Conservation (phyloP, 2,113 vertebrate genomes). For the Labeo rohita region DNA sequence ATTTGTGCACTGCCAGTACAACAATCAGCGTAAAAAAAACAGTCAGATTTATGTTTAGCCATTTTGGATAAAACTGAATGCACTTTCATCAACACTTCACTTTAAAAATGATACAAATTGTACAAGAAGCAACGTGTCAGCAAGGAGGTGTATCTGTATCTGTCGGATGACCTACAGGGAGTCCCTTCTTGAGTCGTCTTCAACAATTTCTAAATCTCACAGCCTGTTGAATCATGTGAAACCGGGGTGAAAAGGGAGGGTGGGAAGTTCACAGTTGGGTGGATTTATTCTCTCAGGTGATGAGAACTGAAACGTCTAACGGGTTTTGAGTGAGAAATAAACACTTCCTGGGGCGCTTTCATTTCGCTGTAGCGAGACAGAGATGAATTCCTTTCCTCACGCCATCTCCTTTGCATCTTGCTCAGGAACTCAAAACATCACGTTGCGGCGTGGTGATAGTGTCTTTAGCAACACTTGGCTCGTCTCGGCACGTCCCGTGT, state of each 20-base stretch:
- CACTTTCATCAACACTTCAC: not conserved
- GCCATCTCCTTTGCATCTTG: constrained; percentile 55
- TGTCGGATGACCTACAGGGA: not conserved
- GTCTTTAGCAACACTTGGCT: constrained; percentile 62
- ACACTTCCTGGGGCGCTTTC: constrained; percentile 58
- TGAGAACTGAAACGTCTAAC: not conserved
- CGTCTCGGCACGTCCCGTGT: constrained; percentile 65
- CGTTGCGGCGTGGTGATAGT: constrained; percentile 60
- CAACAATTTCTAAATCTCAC: not conserved
- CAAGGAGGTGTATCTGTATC: not conserved
- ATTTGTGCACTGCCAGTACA: not conserved
- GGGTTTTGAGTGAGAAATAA: constrained; percentile 46
- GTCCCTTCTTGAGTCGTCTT: not conserved
- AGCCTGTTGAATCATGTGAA: constrained; percentile 33
- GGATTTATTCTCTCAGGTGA: constrained; percentile 20
- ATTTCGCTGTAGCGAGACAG: constrained; percentile 64
- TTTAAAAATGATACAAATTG: not conserved
- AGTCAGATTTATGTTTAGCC: not conserved
- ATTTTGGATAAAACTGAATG: not conserved
- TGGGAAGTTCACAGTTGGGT: constrained; percentile 11
- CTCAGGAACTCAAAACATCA: constrained; percentile 52
- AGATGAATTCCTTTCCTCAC: constrained; percentile 69
- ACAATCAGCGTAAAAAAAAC: not conserved
- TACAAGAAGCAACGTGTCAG: not conserved
- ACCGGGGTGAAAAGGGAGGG: not conserved